Evolutionary conservation across 2,888 invertebrate species (phyloP).

Genomic region (Drosophila affinis): DNA sequence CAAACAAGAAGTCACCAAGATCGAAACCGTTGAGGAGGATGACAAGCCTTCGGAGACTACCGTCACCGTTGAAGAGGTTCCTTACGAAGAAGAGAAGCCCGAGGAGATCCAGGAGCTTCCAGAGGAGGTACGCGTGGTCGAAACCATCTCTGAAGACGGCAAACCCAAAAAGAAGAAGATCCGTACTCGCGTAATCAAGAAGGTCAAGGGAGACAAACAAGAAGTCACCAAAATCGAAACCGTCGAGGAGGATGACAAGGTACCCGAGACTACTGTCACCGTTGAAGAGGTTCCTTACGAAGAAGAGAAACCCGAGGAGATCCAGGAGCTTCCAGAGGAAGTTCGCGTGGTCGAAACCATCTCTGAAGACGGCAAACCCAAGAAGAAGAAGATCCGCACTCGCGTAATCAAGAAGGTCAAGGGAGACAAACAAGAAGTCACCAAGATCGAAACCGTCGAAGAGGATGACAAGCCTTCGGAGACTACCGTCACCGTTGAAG

Average conservation of each 20-base stretch:
- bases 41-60: slow-evolving; percentile 55
- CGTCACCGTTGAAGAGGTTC: slow-evolving; percentile 51
- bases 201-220: slow-evolving; percentile 32
- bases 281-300: slow-evolving; percentile 47
- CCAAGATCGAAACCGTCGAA: slow-evolving; percentile 60
- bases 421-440: slow-evolving; percentile 60
- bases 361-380: slow-evolving; percentile 50
- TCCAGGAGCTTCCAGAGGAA: slow-evolving; percentile 51
- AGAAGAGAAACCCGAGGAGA: slow-evolving; percentile 31
- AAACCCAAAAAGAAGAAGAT: slow-evolving; percentile 33
- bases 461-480: slow-evolving; percentile 59
- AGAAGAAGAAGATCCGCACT: slow-evolving; percentile 58
- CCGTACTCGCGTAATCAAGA: slow-evolving; percentile 23
- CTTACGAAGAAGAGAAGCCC: slow-evolving; percentile 36
- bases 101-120: slow-evolving; percentile 30
- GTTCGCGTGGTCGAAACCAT: slow-evolving; percentile 48
- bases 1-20: slow-evolving; percentile 63
- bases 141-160: slow-evolving; percentile 16
- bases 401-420: slow-evolving; percentile 60
- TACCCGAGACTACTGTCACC: slow-evolving; percentile 48
- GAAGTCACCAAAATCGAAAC: slow-evolving; percentile 55
- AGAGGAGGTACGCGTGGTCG: slow-evolving; percentile 22
- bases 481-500: slow-evolving; percentile 57
- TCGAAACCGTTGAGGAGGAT: slow-evolving; percentile 62
- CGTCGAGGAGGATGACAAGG: slow-evolving; percentile 58